phyloP scores from a whole-genome alignment of 2,113 vertebrate genomes.

The Paraplagusia blochii region DNA sequence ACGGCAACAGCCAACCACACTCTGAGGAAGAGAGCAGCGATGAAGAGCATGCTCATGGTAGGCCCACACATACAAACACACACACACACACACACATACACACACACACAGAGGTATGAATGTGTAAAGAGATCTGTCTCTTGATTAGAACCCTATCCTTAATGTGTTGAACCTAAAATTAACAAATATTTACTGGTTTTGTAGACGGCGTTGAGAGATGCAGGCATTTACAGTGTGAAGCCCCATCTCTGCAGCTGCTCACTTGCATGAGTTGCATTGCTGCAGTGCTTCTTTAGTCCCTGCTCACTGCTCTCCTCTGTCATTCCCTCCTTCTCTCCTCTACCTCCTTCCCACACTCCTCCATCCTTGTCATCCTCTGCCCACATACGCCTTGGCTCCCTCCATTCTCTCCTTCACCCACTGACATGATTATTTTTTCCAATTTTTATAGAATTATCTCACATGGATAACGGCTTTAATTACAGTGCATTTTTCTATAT shows the following conservation, averaged over 20 bases:
- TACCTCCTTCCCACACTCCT: slow-evolving; percentile 28
- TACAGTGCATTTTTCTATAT: no score
- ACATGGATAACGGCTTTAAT: neutral
- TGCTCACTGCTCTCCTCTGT: slow-evolving; percentile 18
- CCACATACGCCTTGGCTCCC: slow-evolving; percentile 28
- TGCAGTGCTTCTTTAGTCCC: slow-evolving; percentile 22
- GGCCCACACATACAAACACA: neutral
- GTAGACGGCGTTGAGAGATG: neutral
- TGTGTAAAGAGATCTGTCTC: neutral
- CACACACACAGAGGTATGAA: neutral
- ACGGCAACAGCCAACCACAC: slow-evolving; percentile 75
- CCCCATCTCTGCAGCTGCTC: slow-evolving; percentile 21
- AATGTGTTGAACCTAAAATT: neutral
- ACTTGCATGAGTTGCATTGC: slow-evolving; percentile 24
- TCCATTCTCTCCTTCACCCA: slow-evolving; percentile 24
- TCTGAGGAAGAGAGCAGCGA: slow-evolving; percentile 72
- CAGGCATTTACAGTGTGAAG: slow-evolving; percentile 3
- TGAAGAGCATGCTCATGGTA: slow-evolving; percentile 68
- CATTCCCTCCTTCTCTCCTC: slow-evolving; percentile 18
- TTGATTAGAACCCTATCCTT: neutral
- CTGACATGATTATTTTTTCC: slow-evolving; percentile 14
- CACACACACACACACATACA: no score
- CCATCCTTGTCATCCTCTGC: slow-evolving; percentile 36
- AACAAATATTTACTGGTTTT: neutral
- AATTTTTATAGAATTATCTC: slow-evolving; percentile 5